Evolutionary conservation across 1,140 invertebrate genomes (phyloP).

Genomic region (Sminthurides bifidus): DNA sequence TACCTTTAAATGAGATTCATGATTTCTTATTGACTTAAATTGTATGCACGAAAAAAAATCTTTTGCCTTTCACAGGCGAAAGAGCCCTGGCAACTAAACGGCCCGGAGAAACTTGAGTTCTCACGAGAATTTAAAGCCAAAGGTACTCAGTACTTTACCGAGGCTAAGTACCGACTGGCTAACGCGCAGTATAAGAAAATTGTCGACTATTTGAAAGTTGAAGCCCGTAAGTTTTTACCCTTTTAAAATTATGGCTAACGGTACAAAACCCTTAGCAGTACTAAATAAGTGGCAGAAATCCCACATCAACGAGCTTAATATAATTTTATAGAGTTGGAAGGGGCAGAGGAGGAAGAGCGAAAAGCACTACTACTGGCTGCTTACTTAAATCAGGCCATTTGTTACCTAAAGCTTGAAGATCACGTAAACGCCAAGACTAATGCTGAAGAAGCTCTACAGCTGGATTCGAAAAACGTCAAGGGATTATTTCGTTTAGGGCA

Average conservation of each 20-base stretch:
- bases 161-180: conserved; percentile 62
- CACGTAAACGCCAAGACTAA: conserved; percentile 56
- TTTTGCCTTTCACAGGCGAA: conserved; percentile 41
- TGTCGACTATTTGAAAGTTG: conserved; percentile 44
- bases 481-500: conserved; percentile 78
- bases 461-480: conserved; percentile 74
- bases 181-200: conserved; percentile 78
- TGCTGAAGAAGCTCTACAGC: conserved; percentile 56
- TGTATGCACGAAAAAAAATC: not conserved
- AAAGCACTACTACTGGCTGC: conserved; percentile 54
- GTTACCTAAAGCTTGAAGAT: conserved; percentile 62
- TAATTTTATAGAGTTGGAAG: conserved; percentile 36
- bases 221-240: conserved; percentile 35
- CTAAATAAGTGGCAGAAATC: not conserved
- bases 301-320: not conserved
- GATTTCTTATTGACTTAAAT: not conserved
- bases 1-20: conserved; percentile 5
- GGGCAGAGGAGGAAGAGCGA: conserved; percentile 43
- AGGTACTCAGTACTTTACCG: conserved; percentile 82
- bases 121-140: conserved; percentile 75
- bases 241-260: too few relatives aligned
- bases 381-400: conserved; percentile 74
- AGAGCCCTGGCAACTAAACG: conserved; percentile 70
- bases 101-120: conserved; percentile 63
- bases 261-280: not conserved